Evolutionary conservation across 2,888 invertebrate species (phyloP).

Genomic region (Lithophane leautieri): DNA sequence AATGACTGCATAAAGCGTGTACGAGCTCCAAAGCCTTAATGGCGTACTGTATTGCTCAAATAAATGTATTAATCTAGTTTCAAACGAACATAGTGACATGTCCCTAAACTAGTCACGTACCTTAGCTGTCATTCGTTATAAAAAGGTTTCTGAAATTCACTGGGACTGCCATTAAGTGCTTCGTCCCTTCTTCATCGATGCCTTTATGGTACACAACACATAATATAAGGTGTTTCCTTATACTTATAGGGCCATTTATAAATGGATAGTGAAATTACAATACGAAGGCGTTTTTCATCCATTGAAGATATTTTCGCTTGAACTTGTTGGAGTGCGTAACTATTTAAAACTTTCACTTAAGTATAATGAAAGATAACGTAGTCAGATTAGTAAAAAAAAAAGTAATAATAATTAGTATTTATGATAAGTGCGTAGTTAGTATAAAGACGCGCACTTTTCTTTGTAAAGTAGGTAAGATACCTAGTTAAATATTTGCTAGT

Average conservation of each 20-base stretch:
- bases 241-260: not conserved
- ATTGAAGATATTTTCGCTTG: slow-evolving; percentile 16
- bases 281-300: slow-evolving; percentile 15
- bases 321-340: not conserved
- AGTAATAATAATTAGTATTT: too few relatives aligned
- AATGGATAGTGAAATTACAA: slow-evolving; percentile 23
- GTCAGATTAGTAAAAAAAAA: too few relatives aligned
- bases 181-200: slow-evolving; percentile 35
- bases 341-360: slow-evolving; percentile 12
- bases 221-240: slow-evolving; percentile 19
- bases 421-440: slow-evolving; percentile 9
- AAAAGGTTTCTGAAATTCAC: slow-evolving; percentile 43
- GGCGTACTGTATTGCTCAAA: slow-evolving; percentile 34
- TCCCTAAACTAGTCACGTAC: slow-evolving; percentile 51
- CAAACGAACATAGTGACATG: slow-evolving; percentile 34
- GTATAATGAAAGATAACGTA: not conserved
- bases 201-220: slow-evolving; percentile 11
- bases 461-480: not conserved
- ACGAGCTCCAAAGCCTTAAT: slow-evolving; percentile 37
- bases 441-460: not conserved
- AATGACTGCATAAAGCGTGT: slow-evolving; percentile 20
- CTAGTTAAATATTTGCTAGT: not conserved
- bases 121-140: slow-evolving; percentile 56
- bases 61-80: slow-evolving; percentile 47
- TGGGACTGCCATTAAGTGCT: slow-evolving; percentile 51